These are phyloP conservation scores for Phalacrocorax pelagicus DNA, from an alignment of 2,113 vertebrate genomes.

Conservation along the genomic window DNA sequence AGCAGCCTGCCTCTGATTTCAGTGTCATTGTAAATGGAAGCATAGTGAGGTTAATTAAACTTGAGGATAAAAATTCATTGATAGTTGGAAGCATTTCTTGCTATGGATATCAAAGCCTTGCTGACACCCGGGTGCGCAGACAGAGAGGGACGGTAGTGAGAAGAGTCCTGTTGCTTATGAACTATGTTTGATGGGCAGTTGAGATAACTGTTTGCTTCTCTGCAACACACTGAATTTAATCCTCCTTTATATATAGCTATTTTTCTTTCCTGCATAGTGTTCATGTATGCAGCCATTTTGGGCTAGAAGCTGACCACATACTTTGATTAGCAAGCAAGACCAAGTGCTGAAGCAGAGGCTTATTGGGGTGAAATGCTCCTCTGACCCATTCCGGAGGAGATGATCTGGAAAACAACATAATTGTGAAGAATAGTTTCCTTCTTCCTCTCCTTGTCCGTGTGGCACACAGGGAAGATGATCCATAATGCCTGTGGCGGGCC, in stretches of 20 bases:
- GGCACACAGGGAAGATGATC: not conserved
- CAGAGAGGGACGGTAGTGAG: not conserved
- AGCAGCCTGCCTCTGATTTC: not conserved
- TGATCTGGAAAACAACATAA: not conserved
- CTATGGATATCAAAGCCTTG: not conserved
- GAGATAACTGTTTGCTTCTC: not conserved
- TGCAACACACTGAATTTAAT: not conserved
- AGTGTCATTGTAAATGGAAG: not conserved
- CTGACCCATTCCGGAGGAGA: not conserved
- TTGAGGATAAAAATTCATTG: not conserved
- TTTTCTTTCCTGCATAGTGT: not conserved
- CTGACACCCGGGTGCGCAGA: not conserved
- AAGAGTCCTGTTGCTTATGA: not conserved
- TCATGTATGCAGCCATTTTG: fast-evolving
- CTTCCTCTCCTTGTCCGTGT: not conserved
- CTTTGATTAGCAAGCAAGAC: not conserved
- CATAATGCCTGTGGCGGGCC: not conserved
- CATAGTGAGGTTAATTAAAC: not conserved
- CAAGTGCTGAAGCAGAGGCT: not conserved
- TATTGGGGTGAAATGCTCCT: not conserved
- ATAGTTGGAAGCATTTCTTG: not conserved
- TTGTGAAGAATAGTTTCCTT: not conserved
- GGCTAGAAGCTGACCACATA: not conserved
- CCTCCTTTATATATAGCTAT: fast-evolving
- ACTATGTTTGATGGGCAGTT: fast-evolving